Conservation (phyloP, 2,888 invertebrate genomes). For the Protula sp. region DNA sequence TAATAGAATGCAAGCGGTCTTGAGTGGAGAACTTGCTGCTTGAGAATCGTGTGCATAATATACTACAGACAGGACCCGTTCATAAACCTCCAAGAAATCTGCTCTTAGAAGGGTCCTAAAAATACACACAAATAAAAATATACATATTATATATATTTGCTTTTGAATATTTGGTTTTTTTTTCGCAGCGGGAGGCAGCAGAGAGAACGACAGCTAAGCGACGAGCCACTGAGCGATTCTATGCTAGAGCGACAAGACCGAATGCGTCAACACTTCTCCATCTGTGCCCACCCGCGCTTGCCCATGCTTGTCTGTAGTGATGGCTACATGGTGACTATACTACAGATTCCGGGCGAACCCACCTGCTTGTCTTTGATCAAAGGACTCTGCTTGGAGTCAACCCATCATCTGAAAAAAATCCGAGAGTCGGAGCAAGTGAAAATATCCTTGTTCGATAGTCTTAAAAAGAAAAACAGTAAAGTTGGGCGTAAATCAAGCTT, state of each 20-base stretch:
- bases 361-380: constrained; percentile 37
- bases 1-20: no score
- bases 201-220: no score
- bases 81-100: no score
- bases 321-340: constrained; percentile 47
- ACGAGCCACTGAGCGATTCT: neutral
- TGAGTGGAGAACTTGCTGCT: no score
- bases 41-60: no score
- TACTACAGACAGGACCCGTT: no score
- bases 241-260: constrained; percentile 10
- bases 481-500: neutral
- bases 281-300: constrained; percentile 42
- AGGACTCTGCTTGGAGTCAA: constrained; percentile 27
- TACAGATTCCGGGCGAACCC: constrained; percentile 27
- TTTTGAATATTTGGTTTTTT: no score
- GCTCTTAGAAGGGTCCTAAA: no score
- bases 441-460: neutral
- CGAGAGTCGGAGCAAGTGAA: neutral
- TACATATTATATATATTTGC: no score
- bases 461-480: neutral
- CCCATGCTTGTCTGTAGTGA: constrained; percentile 49
- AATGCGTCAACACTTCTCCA: constrained; percentile 41
- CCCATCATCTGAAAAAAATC: constrained; percentile 8
- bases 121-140: no score
- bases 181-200: no score